Conservation (phyloP, 2,113 vertebrate genomes). For the Phalacrocorax carbo region DNA sequence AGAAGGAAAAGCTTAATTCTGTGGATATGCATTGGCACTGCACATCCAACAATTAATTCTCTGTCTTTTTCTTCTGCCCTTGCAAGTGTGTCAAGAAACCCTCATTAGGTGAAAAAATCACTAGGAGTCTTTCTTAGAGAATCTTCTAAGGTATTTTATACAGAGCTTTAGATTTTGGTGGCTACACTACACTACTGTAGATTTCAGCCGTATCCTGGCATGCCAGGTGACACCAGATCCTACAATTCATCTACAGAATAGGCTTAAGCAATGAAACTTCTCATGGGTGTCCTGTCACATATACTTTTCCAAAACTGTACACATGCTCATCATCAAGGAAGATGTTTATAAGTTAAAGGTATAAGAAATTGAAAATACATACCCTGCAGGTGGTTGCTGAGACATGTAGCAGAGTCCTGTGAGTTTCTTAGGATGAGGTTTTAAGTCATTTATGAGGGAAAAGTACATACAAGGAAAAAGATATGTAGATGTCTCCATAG, state of each 20-base stretch:
- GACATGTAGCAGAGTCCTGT: not conserved
- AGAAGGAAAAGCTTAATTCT: not conserved
- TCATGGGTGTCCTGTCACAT: not conserved
- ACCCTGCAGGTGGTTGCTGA: not conserved
- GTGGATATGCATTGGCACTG: not conserved
- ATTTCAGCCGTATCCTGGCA: not conserved
- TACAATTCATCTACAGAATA: not conserved
- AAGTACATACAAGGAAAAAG: not conserved
- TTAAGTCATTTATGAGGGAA: not conserved
- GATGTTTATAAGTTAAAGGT: not conserved
- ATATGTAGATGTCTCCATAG: not conserved
- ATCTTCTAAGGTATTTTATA: not conserved
- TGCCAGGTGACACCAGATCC: not conserved
- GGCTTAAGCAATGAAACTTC: not conserved
- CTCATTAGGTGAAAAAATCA: not conserved
- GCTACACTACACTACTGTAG: not conserved
- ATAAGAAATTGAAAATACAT: not conserved
- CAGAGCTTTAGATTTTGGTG: not conserved
- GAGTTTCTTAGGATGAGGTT: not conserved
- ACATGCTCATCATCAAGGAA: rapidly evolving
- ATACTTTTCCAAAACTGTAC: not conserved
- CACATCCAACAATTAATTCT: not conserved
- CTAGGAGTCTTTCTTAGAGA: not conserved
- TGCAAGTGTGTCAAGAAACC: not conserved
- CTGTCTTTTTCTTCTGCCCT: not conserved